A percentile compares a stretch with the other conserved stretches of the same genome.
phyloP scores from a whole-genome alignment of 1,140 invertebrate genomes.

The Lysiphlebus fabarum region DNA sequence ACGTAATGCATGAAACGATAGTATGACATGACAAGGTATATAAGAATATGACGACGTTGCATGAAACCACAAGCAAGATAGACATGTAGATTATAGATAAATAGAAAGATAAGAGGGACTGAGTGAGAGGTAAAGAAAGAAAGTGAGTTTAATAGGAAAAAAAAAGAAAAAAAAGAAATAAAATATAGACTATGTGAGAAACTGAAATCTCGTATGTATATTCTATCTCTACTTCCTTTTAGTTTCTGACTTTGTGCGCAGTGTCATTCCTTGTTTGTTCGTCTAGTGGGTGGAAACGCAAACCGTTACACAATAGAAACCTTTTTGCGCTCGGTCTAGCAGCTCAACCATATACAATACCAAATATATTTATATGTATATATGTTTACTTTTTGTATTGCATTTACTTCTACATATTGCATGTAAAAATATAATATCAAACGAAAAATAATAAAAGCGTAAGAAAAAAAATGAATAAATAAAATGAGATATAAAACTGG shows the following conservation, averaged over 20 bases:
- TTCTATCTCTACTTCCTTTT: too few species aligned
- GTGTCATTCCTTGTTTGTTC: constrained; percentile 19
- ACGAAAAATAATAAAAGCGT: background rate
- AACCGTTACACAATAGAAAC: constrained; percentile 30
- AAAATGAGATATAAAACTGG: too few species aligned
- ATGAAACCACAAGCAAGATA: background rate
- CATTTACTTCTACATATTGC: too few species aligned
- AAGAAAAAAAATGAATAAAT: background rate
- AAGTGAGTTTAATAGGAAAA: background rate
- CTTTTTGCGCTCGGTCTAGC: constrained; percentile 28
- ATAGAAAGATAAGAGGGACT: background rate
- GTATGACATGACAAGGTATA: constrained; percentile 9
- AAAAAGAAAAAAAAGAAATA: background rate
- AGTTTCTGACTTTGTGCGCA: constrained; percentile 1
- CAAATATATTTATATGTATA: constrained; percentile 10
- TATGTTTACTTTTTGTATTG: background rate
- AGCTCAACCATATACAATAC: constrained; percentile 1
- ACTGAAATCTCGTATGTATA: background rate
- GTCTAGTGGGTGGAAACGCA: constrained; percentile 27
- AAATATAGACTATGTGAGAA: background rate
- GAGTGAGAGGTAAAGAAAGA: background rate
- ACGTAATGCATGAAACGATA: constrained; percentile 5
- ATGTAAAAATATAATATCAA: constrained; percentile 10
- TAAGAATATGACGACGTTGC: too few species aligned
- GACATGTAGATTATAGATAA: constrained; percentile 6